Conservation (phyloP, 1,140 invertebrate species). For the Muscidifurax raptorellus region DNA sequence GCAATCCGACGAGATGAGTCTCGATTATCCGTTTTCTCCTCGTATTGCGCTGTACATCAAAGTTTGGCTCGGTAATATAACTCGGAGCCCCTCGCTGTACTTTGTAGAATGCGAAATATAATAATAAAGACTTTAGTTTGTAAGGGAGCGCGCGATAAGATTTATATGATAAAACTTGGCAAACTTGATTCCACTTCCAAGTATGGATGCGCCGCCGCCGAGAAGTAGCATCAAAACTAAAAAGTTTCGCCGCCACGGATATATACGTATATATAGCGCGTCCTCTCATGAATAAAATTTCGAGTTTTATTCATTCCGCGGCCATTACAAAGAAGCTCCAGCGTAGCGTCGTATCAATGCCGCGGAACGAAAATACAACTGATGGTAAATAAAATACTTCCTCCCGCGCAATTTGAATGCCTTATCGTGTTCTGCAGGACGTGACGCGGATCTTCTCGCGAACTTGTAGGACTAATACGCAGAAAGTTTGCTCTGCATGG, state of each 20-base stretch:
- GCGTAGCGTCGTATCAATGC: no score
- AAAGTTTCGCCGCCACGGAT: neutral
- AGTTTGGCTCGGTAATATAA: no score
- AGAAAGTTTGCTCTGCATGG: neutral
- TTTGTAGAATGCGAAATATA: neutral
- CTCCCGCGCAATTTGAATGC: neutral
- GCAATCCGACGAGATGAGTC: neutral
- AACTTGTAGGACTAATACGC: no score
- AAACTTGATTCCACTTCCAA: conserved; percentile 17
- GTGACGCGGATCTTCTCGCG: neutral
- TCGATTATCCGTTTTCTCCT: no score
- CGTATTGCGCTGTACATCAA: no score
- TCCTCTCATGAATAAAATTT: conserved; percentile 20
- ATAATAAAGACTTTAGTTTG: conserved; percentile 8
- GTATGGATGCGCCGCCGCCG: neutral
- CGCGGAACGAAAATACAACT: neutral
- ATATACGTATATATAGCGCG: no score
- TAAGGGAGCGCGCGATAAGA: neutral
- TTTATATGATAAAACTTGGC: conserved; percentile 13
- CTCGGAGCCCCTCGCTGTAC: no score
- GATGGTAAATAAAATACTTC: neutral
- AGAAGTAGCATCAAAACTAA: conserved; percentile 1
- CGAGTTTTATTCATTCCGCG: conserved; percentile 14
- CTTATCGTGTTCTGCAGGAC: neutral
- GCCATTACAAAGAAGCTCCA: neutral